phyloP scores from a whole-genome alignment of 2,113 vertebrate species.

The Cariama cristata region DNA sequence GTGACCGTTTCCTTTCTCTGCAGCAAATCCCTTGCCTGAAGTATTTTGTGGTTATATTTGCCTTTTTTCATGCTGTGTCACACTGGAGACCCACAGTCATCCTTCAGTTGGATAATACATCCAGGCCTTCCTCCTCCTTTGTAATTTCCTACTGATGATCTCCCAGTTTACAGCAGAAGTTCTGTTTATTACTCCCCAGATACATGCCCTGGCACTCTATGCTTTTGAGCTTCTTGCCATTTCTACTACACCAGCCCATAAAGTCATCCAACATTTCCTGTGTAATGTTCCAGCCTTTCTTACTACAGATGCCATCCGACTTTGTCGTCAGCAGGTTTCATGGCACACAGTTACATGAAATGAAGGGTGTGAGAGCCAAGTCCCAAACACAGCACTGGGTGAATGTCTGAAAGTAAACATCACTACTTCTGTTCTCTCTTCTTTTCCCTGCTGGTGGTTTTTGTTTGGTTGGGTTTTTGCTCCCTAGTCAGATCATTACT shows the following conservation, averaged over 20 bases:
- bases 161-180: neutral
- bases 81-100: neutral
- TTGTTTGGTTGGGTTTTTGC: neutral
- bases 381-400: fast-evolving
- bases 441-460: neutral
- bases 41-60: neutral
- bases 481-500: neutral
- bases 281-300: neutral
- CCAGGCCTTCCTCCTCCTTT: neutral
- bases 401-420: neutral
- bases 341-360: neutral
- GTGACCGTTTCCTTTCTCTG: neutral
- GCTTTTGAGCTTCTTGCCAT: neutral
- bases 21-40: neutral
- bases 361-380: neutral
- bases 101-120: neutral
- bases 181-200: neutral
- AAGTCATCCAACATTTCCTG: neutral
- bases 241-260: neutral
- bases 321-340: neutral
- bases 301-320: neutral
- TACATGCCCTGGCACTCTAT: neutral
- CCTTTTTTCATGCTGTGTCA: neutral
- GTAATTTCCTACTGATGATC: neutral
- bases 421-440: neutral